Conservation (phyloP, 2,797 vertebrate species). For the Cetoscarus ocellatus region DNA sequence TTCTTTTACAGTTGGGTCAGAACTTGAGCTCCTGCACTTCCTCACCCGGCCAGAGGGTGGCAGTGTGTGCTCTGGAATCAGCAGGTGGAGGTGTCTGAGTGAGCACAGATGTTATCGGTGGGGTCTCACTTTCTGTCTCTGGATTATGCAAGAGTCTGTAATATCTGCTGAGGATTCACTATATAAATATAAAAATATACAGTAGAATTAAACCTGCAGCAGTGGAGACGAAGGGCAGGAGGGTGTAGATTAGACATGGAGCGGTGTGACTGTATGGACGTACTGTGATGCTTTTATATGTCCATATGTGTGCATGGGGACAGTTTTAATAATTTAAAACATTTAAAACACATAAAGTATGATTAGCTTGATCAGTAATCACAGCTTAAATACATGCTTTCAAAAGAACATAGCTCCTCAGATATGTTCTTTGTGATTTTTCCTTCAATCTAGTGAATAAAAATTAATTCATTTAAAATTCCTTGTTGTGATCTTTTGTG, state of each 20-base stretch:
- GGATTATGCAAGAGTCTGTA: slow-evolving; percentile 79
- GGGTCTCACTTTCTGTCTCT: slow-evolving; percentile 26
- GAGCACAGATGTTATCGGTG: slow-evolving; percentile 41
- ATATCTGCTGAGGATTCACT: slow-evolving; percentile 45
- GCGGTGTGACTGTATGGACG: slow-evolving; percentile 9
- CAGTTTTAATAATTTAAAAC: no score
- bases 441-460: no score
- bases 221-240: background rate
- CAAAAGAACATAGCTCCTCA: no score
- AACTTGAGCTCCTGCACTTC: background rate
- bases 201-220: slow-evolving; percentile 24
- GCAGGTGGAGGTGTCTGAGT: slow-evolving; percentile 13
- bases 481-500: no score
- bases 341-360: no score
- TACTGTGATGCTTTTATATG: slow-evolving; percentile 14
- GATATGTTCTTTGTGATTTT: no score
- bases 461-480: no score
- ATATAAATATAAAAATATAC: slow-evolving; percentile 33
- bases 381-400: no score
- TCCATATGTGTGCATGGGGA: no score
- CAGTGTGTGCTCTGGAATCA: slow-evolving; percentile 57
- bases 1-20: background rate
- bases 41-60: slow-evolving; percentile 58
- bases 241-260: slow-evolving; percentile 2
- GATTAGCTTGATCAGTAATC: no score